Base-by-base conservation (phyloP, 1,140 invertebrate genomes). In the Kradibia gibbosae region DNA sequence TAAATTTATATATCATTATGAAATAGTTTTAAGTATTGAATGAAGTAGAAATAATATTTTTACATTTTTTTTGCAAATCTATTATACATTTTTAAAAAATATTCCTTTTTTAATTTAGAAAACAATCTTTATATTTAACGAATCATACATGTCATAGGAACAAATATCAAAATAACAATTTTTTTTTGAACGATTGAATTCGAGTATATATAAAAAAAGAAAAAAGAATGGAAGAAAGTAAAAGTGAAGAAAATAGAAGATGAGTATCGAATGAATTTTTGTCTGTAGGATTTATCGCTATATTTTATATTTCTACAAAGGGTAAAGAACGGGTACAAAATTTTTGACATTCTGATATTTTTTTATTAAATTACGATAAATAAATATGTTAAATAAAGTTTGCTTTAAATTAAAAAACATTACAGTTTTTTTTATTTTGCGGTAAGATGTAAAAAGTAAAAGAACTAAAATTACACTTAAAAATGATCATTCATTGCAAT, bases 371-470 rank as follows among this genome's bases (percentile, higher is more conserved):
- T n/a, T n/a, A n/a, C n/a, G n/a, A n/a, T n/a, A n/a, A 72, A 57
- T 79, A 79, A 79, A 79, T 67, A 36, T 79, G 71, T 57, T n/a
- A 50, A 79, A 39, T 79, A 79, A 79, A 72, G 48, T 79, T 34
- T 25, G 42, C 50, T 48, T 42, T 28, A 57, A 50, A 79, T 20
- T 22, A 42, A 48, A 42, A 45, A 72, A 1, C 31, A n/a, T n/a
- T n/a, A n/a, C n/a, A n/a, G n/a, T n/a, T n/a, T n/a, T n/a, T n/a
- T n/a, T n/a, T n/a, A n/a, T n/a, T n/a, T n/a, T n/a, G n/a, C n/a
- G n/a, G n/a, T n/a, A n/a, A n/a, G n/a, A n/a, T n/a, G n/a, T n/a
- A n/a, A n/a, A n/a, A n/a, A n/a, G n/a, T n/a, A n/a, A n/a, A n/a
- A n/a, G n/a, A n/a, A n/a, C n/a, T n/a, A n/a, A n/a, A n/a, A n/a